A percentile compares a stretch with the other conserved stretches of the same genome.
Conservation (phyloP, 1,140 invertebrate species). For the Rhyzopertha dominica region DNA sequence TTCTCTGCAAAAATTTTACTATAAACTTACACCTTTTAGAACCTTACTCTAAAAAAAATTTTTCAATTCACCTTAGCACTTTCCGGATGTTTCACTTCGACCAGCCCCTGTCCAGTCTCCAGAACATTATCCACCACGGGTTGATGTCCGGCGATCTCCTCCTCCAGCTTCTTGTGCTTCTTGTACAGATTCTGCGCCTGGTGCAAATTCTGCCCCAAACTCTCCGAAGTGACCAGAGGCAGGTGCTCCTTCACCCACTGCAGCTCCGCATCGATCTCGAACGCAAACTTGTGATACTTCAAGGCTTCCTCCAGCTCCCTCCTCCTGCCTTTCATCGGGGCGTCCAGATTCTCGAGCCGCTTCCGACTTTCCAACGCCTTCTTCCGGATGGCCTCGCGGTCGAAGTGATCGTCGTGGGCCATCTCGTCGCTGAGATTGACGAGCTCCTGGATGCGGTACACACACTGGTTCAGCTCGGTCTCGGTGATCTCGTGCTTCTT, state of each 20-base stretch:
- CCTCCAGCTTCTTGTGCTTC: constrained; percentile 88
- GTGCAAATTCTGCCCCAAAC: constrained; percentile 75
- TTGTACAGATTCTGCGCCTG: constrained; percentile 89
- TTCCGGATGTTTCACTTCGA: constrained; percentile 72
- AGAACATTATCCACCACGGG: constrained; percentile 77
- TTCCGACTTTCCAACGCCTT: constrained; percentile 71
- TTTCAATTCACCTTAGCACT: constrained; percentile 60
- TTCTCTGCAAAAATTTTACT: too few species aligned
- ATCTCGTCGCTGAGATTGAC: constrained; percentile 79
- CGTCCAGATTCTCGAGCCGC: constrained; percentile 56
- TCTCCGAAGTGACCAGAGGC: constrained; percentile 71
- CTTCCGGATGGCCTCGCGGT: constrained; percentile 77
- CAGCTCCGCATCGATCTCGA: constrained; percentile 88
- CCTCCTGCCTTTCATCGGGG: constrained; percentile 61
- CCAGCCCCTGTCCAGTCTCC: constrained; percentile 63
- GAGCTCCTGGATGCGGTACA: constrained; percentile 70
- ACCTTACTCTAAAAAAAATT: too few species aligned
- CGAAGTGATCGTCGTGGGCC: constrained; percentile 90
- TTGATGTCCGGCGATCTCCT: constrained; percentile 77
- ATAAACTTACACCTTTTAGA: too few species aligned
- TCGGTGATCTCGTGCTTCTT: constrained; percentile 83
- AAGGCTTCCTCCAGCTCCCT: constrained; percentile 72
- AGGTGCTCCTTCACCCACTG: constrained; percentile 94
- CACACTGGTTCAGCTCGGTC: constrained; percentile 72
- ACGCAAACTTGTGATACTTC: constrained; percentile 89